Evolutionary conservation across 2,888 invertebrate species (phyloP), one percentile per base, ranked within the genome.

Genomic region (Melinaea menophilus): DNA sequence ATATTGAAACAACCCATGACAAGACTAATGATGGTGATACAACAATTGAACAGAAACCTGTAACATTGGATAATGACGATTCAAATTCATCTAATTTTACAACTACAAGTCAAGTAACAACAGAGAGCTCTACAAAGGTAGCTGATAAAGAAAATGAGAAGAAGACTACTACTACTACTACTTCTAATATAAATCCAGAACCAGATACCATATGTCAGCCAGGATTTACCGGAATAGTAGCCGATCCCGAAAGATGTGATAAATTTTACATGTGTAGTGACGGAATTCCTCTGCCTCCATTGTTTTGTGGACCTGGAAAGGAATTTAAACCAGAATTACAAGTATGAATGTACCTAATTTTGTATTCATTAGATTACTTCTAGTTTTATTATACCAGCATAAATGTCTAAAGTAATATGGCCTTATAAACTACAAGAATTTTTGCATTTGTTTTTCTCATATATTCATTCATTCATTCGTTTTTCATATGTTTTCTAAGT

Each of bases 191-290:
- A 31, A 31, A 31, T 5, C 22, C 51, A 31, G 9, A 22, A 11
- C 51, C 51, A 51, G 31, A 9, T 9, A 62, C 59, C 9, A 65
- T 66, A 34, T 63, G 65, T 37, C 55, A 33, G 7, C 62, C 61
- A 31, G 54, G 58, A 7, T 33, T 51, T 0, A 74, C 76, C 33
- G 81, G 79, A 0, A 78, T 78, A 7, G 66, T 81, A 0, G 73
- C 82, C 0, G 79, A 84, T 59, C 80, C 82, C 0, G 64, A 70
- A 3, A 45, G 59, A 2, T 84, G 84, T 55, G 70, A 78, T 31
- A 70, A 75, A 0, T 84, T 79, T 66, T 81, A 69, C 58, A 71
- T 79, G 72, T 84, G 84, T 59, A 64, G 74, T 0, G 77, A 72
- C 0, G 82, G 82, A 0, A 22, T 51, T 31, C 61, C 69, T 2